Percentiles rank a stretch among this genome's conserved stretches.
These are phyloP conservation scores for Panthera tigris DNA, from an alignment of 2,113 vertebrate genomes.

Conservation along the genomic window DNA sequence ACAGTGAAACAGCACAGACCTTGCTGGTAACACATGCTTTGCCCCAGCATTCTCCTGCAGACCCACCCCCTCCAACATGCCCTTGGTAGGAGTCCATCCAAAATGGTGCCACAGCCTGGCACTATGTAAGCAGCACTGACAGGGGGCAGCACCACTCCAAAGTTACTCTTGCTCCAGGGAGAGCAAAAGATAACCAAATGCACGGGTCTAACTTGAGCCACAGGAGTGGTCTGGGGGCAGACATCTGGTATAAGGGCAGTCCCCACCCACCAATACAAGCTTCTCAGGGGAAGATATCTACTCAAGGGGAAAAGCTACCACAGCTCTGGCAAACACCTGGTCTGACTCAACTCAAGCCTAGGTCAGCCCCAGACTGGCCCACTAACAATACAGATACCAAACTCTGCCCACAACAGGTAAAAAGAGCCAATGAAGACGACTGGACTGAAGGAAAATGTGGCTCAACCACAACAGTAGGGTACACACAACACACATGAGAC, in stretches of 20 bases:
- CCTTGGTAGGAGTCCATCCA: neutral
- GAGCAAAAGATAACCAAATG: neutral
- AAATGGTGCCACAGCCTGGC: neutral
- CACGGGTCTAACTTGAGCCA: neutral
- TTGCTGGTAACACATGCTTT: neutral
- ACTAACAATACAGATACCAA: neutral
- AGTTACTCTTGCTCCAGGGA: neutral
- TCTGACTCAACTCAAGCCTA: neutral
- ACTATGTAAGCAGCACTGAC: neutral
- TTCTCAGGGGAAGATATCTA: neutral
- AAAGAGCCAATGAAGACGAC: neutral
- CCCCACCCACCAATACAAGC: neutral
- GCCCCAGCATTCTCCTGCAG: neutral
- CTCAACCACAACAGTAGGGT: neutral
- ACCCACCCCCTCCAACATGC: neutral
- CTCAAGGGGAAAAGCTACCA: neutral
- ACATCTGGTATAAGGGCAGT: neutral
- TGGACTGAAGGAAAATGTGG: neutral
- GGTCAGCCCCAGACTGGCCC: neutral
- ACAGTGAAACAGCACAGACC: neutral
- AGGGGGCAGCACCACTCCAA: neutral
- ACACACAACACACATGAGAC: neutral
- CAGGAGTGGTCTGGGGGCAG: neutral
- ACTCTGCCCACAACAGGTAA: neutral
- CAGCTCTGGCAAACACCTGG: neutral